phyloP scores from a whole-genome alignment of 2,113 vertebrate genomes.

The Lepidothrix coronata region DNA sequence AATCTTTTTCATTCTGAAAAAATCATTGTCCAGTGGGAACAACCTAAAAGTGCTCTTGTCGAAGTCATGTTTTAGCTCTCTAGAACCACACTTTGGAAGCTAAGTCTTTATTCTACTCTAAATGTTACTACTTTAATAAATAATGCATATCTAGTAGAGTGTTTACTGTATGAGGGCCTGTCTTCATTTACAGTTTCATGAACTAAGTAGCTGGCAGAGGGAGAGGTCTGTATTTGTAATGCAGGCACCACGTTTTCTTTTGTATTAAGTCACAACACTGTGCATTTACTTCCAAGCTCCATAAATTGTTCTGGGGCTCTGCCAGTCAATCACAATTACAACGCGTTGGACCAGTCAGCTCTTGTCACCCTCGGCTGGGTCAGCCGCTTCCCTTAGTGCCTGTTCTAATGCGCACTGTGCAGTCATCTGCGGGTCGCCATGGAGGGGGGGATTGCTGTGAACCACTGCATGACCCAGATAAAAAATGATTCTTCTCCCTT shows the following conservation, averaged over 20 bases:
- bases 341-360: not conserved
- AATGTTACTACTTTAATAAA: not conserved
- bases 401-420: accelerated
- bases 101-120: not conserved
- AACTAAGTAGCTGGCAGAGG: not conserved
- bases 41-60: not conserved
- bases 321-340: not conserved
- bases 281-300: not conserved
- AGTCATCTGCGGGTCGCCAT: accelerated
- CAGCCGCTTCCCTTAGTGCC: not conserved
- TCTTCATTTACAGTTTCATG: not conserved
- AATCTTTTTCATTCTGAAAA: not conserved
- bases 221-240: not conserved
- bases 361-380: not conserved
- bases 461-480: not conserved
- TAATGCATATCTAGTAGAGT: accelerated
- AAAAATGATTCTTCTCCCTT: not conserved
- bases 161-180: not conserved
- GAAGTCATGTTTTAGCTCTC: not conserved
- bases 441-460: not conserved
- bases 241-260: not conserved
- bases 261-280: not conserved
- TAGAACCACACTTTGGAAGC: not conserved
- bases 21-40: not conserved
- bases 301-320: not conserved